Conservation (phyloP, 2,888 invertebrate species). For the Plebejus anna region DNA sequence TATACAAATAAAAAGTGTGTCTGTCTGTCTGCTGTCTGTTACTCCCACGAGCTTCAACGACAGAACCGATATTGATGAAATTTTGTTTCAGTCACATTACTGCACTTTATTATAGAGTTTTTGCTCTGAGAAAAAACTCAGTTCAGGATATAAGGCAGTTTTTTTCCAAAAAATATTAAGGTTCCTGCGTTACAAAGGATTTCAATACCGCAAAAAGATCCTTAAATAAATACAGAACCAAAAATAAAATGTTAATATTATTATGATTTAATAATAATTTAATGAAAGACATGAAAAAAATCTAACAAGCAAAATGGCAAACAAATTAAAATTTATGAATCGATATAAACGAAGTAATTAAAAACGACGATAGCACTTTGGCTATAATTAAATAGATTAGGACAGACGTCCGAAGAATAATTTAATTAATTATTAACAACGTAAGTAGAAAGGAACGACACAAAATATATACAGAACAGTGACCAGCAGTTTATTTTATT, state of each 20-base stretch:
- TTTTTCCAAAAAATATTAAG: neutral
- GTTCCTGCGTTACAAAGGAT: no score
- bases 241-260: neutral
- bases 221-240: no score
- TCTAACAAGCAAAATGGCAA: neutral
- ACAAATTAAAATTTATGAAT: neutral
- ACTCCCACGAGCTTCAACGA: no score
- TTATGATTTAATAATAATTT: no score
- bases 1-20: neutral
- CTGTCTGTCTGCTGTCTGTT: no score
- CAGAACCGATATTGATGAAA: neutral
- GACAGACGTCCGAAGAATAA: neutral
- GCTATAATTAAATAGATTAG: neutral
- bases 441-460: neutral
- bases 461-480: neutral
- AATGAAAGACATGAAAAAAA: no score
- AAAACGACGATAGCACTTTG: neutral
- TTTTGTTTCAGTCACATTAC: neutral
- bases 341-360: neutral
- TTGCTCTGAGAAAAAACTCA: no score
- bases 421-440: neutral
- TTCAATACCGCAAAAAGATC: no score
- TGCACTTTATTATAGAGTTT: no score
- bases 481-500: neutral
- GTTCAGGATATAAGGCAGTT: no score